Evolutionary conservation across 2,113 vertebrate genomes (phyloP).

Genomic region (Mus spicilegus): DNA sequence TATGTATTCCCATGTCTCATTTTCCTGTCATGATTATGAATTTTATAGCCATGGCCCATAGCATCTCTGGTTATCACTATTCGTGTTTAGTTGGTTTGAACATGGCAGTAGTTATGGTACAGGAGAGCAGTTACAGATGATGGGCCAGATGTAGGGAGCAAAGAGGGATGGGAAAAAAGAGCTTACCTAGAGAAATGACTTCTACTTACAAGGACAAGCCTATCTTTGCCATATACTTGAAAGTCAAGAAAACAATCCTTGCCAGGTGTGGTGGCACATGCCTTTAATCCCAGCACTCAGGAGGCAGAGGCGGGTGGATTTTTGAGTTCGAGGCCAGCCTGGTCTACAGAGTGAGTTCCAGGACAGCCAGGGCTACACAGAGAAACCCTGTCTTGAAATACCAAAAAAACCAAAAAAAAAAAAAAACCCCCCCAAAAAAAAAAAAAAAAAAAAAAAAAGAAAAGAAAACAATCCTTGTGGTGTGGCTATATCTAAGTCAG

Average conservation of each 20-base stretch:
- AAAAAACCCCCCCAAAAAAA: too few species aligned
- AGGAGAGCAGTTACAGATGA: not conserved
- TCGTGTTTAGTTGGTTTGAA: not conserved
- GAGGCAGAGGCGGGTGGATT: too few species aligned
- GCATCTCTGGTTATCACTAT: not conserved
- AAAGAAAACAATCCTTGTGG: not conserved
- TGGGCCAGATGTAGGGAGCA: not conserved
- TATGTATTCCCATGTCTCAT: not conserved
- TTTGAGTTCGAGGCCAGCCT: too few species aligned
- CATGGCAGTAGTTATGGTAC: not conserved
- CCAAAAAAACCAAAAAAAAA: too few species aligned
- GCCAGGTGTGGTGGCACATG: too few species aligned
- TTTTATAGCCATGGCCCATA: not conserved
- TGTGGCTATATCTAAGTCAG: not conserved
- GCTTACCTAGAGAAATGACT: not conserved
- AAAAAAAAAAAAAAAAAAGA: too few species aligned
- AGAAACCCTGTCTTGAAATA: too few species aligned
- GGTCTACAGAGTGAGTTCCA: too few species aligned
- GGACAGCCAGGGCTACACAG: too few species aligned
- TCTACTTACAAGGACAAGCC: not conserved
- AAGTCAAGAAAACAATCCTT: not conserved
- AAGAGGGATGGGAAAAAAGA: accelerated
- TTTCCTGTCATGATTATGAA: not conserved
- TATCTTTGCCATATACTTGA: not conserved
- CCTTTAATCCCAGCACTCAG: too few species aligned